Conservation (phyloP, 2,797 vertebrate species). For the Tangara arthus region DNA sequence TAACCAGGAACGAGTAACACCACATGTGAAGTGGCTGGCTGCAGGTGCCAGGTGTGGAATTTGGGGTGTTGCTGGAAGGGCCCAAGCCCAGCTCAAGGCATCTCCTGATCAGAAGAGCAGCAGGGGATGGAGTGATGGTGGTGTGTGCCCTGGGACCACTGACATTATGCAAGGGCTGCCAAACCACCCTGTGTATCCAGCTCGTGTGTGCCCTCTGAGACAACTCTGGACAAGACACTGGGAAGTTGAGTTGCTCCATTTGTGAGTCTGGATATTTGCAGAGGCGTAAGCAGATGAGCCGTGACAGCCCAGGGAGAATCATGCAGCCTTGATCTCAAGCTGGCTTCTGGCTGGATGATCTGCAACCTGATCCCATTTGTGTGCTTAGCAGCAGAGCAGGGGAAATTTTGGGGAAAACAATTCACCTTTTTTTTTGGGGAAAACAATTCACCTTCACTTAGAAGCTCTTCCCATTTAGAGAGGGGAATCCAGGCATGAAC, state of each 20-base stretch:
- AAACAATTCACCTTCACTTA: neutral
- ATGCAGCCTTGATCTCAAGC: neutral
- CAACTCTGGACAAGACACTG: neutral
- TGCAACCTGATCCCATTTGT: neutral
- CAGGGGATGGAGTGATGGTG: rapidly evolving
- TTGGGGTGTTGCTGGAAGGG: neutral
- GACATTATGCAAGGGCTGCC: neutral
- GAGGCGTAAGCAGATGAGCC: neutral
- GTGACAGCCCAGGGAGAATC: neutral
- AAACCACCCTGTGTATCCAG: rapidly evolving
- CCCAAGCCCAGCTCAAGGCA: neutral
- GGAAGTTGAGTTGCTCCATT: neutral
- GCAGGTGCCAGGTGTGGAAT: neutral
- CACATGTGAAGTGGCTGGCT: rapidly evolving
- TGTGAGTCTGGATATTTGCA: neutral
- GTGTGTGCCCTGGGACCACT: neutral
- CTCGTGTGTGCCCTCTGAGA: rapidly evolving
- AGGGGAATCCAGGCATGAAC: neutral
- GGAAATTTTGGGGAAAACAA: neutral
- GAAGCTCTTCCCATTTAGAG: neutral
- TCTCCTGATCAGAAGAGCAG: neutral
- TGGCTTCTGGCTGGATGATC: neutral
- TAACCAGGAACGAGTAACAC: neutral
- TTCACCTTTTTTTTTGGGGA: neutral
- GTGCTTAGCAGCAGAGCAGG: neutral